These are phyloP conservation scores for Zhengitettix transpicula DNA, from an alignment of 2,888 invertebrate species.

Conservation along the genomic window DNA sequence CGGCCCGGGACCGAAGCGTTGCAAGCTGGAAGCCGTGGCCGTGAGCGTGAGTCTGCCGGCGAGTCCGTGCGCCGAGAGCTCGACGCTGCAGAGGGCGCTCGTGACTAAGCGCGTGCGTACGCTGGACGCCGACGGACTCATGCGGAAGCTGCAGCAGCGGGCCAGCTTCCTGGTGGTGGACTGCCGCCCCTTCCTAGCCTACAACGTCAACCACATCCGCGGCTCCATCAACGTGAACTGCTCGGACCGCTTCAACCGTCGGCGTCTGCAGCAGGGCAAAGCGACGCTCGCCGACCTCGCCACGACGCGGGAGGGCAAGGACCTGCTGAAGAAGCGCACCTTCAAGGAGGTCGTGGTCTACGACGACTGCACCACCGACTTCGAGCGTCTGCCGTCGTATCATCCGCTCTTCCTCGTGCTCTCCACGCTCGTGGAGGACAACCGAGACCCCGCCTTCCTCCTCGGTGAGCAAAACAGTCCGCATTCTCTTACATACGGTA, in stretches of 20 bases:
- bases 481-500: too few relatives aligned
- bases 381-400: constrained; percentile 36
- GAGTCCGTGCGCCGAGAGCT: constrained; percentile 32
- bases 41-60: constrained; percentile 17
- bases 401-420: constrained; percentile 48
- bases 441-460: constrained; percentile 44
- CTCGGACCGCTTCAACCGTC: constrained; percentile 48
- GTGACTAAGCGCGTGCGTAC: constrained; percentile 34
- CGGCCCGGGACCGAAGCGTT: constrained; percentile 27
- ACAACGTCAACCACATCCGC: constrained; percentile 48
- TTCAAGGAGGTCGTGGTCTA: constrained; percentile 49
- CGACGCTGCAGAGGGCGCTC: constrained; percentile 32
- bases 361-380: constrained; percentile 47
- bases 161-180: constrained; percentile 36
- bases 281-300: constrained; percentile 48
- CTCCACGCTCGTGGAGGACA: constrained; percentile 46
- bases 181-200: constrained; percentile 51
- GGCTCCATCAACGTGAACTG: constrained; percentile 56
- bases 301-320: constrained; percentile 43
- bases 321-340: constrained; percentile 33
- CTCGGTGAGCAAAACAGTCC: constrained; percentile 35
- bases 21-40: constrained; percentile 31
- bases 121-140: constrained; percentile 33
- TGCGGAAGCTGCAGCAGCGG: constrained; percentile 26
- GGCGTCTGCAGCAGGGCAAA: constrained; percentile 47